Evolutionary conservation across 1,140 invertebrate species (phyloP).

Genomic region (Aphelenchoides avenae): DNA sequence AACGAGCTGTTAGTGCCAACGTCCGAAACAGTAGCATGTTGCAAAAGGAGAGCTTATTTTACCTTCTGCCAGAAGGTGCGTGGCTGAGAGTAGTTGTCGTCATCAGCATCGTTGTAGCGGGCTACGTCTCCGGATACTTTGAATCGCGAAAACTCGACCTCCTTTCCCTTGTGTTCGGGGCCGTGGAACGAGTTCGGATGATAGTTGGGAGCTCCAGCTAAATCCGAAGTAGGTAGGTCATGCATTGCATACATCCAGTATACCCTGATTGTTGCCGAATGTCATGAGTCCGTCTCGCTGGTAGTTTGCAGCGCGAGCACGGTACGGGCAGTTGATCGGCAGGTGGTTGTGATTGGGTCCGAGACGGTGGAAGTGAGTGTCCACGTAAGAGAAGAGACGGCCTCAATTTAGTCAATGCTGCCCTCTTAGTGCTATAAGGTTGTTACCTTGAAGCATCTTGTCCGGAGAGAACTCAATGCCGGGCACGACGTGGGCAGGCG

Average conservation of each 20-base stretch:
- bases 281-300: constrained; percentile 79
- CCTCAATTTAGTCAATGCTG: constrained; percentile 30
- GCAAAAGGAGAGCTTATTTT: not conserved
- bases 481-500: constrained; percentile 82
- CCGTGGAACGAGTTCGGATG: constrained; percentile 90
- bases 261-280: constrained; percentile 59
- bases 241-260: not conserved
- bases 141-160: constrained; percentile 48
- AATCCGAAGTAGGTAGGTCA: not conserved
- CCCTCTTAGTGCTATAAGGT: not conserved
- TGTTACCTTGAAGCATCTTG: constrained; percentile 76
- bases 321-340: constrained; percentile 87
- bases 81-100: constrained; percentile 84
- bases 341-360: constrained; percentile 87
- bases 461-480: constrained; percentile 85
- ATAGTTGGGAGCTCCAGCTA: constrained; percentile 78
- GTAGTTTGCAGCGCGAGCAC: constrained; percentile 68
- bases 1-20: not conserved
- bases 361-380: constrained; percentile 86
- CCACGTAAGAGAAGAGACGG: constrained; percentile 79
- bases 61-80: constrained; percentile 72
- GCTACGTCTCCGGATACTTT: constrained; percentile 65
- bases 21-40: not conserved
- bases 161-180: constrained; percentile 63
- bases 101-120: constrained; percentile 64